Conservation (phyloP, 2,888 invertebrate species). For the Rhimphoctona megacephalus region DNA sequence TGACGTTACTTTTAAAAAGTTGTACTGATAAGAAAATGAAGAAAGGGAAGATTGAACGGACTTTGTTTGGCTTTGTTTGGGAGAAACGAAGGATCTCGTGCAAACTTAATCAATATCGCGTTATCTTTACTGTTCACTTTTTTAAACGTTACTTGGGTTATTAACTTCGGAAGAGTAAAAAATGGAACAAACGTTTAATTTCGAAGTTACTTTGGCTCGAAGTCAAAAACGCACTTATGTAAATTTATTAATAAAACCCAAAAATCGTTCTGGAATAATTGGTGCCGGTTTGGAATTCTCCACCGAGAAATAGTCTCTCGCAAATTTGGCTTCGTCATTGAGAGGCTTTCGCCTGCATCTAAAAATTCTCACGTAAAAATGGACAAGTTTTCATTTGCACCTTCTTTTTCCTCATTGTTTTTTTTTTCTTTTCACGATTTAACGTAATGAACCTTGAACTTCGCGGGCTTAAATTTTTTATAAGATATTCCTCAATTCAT, state of each 20-base stretch:
- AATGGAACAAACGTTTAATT: not conserved
- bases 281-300: not conserved
- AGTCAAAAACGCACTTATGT: not conserved
- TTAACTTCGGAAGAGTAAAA: not conserved
- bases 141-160: not conserved
- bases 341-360: not conserved
- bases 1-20: not conserved
- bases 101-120: not conserved
- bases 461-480: not conserved
- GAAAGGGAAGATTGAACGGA: constrained; percentile 27
- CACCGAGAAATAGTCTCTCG: not conserved
- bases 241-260: not conserved
- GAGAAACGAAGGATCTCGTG: not conserved
- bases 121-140: constrained; percentile 7
- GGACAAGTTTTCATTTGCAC: not conserved
- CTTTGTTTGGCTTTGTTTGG: constrained; percentile 40
- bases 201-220: not conserved
- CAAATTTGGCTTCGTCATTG: not conserved
- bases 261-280: not conserved
- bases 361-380: not conserved
- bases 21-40: constrained; percentile 13
- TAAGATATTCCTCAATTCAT: constrained; percentile 17
- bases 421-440: no score
- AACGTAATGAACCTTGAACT: constrained; percentile 12
- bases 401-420: not conserved